phyloP scores from a whole-genome alignment of 2,113 vertebrate species.

The Dinomys branickii region DNA sequence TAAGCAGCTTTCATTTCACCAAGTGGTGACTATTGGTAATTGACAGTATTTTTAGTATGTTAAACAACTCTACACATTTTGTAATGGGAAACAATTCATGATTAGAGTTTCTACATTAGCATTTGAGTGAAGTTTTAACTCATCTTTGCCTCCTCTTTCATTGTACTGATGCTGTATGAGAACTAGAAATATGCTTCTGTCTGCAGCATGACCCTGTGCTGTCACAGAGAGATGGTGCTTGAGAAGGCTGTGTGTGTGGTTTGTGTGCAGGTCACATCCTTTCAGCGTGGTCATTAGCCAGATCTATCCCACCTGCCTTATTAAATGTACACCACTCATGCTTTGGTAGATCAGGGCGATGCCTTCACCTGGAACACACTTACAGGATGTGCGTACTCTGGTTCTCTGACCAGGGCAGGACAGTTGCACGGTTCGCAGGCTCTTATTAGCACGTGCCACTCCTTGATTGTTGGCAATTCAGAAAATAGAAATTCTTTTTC shows the following conservation, averaged over 20 bases:
- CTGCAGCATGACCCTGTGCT: neutral
- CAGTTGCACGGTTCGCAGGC: accelerated
- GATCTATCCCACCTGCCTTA: accelerated
- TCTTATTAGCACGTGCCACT: neutral
- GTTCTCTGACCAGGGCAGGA: neutral
- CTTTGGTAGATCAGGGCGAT: accelerated
- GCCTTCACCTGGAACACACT: neutral
- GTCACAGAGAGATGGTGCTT: neutral
- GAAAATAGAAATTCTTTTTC: neutral
- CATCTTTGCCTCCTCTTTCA: accelerated
- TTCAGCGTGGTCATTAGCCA: neutral
- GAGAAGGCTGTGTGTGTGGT: neutral
- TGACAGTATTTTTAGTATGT: neutral
- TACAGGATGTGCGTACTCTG: neutral
- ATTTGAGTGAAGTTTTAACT: neutral
- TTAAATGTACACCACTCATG: neutral
- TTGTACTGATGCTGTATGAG: neutral
- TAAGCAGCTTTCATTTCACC: neutral
- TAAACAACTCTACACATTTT: neutral
- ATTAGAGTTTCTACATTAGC: neutral
- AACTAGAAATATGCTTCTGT: neutral
- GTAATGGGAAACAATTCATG: neutral
- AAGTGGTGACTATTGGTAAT: accelerated
- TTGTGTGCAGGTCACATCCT: neutral
- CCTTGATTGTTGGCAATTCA: neutral